Conservation (phyloP, 2,888 invertebrate species). For the Liodrosophila aerea region DNA sequence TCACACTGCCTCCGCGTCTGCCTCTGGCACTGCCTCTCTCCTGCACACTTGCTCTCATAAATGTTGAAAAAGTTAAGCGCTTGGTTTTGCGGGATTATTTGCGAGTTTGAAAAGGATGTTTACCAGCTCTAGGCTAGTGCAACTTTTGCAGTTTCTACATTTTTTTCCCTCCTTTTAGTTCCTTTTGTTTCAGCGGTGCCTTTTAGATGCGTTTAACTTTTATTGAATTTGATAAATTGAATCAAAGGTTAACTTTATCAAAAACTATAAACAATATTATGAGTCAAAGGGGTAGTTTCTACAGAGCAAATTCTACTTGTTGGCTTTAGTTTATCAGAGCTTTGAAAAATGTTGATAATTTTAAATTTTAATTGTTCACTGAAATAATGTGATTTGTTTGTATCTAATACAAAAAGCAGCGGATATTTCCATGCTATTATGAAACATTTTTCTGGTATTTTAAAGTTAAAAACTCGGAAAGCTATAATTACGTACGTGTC, state of each 20-base stretch:
- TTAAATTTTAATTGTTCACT: too few relatives aligned
- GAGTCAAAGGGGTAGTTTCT: not conserved
- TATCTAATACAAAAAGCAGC: too few relatives aligned
- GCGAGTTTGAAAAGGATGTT: slow-evolving; percentile 66
- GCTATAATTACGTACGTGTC: too few relatives aligned
- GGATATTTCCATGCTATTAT: too few relatives aligned
- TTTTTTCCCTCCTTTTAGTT: slow-evolving; percentile 2
- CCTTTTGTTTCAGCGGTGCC: slow-evolving; percentile 13
- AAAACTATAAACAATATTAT: slow-evolving; percentile 51
- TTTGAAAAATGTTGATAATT: too few relatives aligned
- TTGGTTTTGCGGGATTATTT: slow-evolving; percentile 72
- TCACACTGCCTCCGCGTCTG: slow-evolving; percentile 2
- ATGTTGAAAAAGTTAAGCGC: slow-evolving; percentile 69
- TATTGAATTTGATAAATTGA: slow-evolving; percentile 65
- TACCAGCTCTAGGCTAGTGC: slow-evolving; percentile 49
- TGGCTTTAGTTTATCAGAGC: too few relatives aligned
- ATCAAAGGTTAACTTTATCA: slow-evolving; percentile 61
- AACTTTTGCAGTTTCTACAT: slow-evolving; percentile 45
- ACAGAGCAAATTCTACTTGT: too few relatives aligned
- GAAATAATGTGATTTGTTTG: too few relatives aligned
- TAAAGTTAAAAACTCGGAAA: too few relatives aligned
- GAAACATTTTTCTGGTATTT: too few relatives aligned
- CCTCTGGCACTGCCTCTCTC: slow-evolving; percentile 13
- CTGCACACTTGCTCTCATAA: slow-evolving; percentile 33
- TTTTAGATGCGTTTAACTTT: slow-evolving; percentile 41